phyloP scores from a whole-genome alignment of 23 tunicate species.

The Styela plicata region DNA sequence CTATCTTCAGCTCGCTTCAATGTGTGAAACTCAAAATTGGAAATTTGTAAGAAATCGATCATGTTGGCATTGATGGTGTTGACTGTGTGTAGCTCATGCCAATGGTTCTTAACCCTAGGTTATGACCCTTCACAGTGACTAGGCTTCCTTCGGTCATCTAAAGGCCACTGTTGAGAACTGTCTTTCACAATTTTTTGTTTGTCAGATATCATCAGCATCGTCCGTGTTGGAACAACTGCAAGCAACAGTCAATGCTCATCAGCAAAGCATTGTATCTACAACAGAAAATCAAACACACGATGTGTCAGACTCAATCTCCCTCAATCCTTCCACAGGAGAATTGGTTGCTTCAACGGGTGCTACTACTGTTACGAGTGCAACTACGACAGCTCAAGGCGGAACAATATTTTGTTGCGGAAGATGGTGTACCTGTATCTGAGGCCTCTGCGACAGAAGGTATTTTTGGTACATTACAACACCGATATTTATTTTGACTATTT shows the following conservation, averaged over 20 bases:
- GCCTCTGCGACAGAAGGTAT: neutral
- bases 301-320: conserved; percentile 8
- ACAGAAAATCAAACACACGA: neutral
- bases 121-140: no score
- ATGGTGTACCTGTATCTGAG: conserved; percentile 40
- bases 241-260: conserved; percentile 26
- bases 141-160: no score
- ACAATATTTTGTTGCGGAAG: conserved; percentile 33
- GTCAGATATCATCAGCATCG: conserved; percentile 3
- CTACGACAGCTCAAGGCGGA: conserved; percentile 21
- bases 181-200: no score
- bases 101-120: no score
- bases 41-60: no score
- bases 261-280: conserved; percentile 18
- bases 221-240: conserved; percentile 23
- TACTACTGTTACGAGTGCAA: neutral
- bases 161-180: no score
- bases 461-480: no score
- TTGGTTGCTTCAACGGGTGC: neutral
- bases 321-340: conserved; percentile 12
- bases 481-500: no score
- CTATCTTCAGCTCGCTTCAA: no score
- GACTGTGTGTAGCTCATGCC: no score
- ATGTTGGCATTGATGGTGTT: no score
- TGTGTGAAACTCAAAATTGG: no score